Evolutionary conservation across 2,797 vertebrate genomes (phyloP), one percentile per base, ranked within the genome.

Genomic region (Aplochiton taeniatus): DNA sequence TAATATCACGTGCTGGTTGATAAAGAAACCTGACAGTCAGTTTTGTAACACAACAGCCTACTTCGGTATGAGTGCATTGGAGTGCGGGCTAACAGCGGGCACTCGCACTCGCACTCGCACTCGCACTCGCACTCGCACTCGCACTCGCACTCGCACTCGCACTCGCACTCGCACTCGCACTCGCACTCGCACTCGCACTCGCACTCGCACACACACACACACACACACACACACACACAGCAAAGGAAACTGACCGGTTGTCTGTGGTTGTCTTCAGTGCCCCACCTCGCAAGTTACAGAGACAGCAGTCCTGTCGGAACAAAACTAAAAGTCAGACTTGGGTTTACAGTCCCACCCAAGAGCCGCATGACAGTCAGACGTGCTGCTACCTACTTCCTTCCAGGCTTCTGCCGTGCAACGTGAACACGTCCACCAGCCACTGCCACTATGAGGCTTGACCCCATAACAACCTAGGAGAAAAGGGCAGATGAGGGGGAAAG

Each of bases 261-360:
- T 99, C 96, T 0, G 93, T 93, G 19, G 97, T 98, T 31, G 68
- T 92, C 84, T 99, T 96, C 69, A 99, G 87, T 53, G 97, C 97
- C 65, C 98, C 98, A 74, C 98, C 98, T 67, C 96, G 89, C 71
- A 99, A 87, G 83, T 95, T 96, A 78, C 98, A 99, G 58, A 99
- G 90, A 70, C 96, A 99, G 61, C 98, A 99, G 57, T 96, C 96
- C 98, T 99, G 83, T 0, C 69, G 82, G 63, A 86, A 83, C 19
- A 69, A 46, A 75, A 16, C 53, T 47, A 61, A 61, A 78, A 47
- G n/a, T n/a, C n/a, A 11, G 16, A 9, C 16, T 10, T 41, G 50
- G 51, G 31, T 31, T 31, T 3, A 31, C 31, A 31, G 31, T 6
- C 2, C 31, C 31, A 31, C 31, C 31, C 31, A 31, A 31, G 6